A percentile compares a stretch with the other conserved stretches of the same genome.
Conservation (phyloP, 2,797 vertebrate species). For the Discoglossus pictus region DNA sequence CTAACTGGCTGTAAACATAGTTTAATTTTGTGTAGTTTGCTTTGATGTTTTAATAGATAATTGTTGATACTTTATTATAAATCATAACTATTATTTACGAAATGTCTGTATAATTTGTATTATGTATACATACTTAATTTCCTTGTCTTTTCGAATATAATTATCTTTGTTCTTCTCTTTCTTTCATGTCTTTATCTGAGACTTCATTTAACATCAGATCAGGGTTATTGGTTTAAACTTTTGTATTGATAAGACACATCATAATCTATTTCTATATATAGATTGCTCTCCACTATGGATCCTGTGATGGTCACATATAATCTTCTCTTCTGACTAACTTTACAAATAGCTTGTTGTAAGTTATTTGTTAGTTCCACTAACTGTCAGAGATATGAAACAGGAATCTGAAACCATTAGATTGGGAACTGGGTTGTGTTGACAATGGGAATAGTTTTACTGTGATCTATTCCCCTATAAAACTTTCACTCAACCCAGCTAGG, state of each 20-base stretch:
- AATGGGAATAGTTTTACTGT: neutral
- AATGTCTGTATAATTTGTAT: too few species aligned
- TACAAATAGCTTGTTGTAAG: constrained; percentile 17
- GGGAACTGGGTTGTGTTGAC: neutral
- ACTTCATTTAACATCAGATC: too few species aligned
- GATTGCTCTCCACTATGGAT: constrained; percentile 2
- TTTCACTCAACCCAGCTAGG: neutral
- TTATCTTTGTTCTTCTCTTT: too few species aligned
- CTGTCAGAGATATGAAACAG: neutral
- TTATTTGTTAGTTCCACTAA: constrained; percentile 7
- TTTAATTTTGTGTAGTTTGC: too few species aligned
- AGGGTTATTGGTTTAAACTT: constrained; percentile 5
- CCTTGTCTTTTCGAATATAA: too few species aligned
- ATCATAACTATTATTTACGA: too few species aligned
- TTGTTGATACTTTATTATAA: too few species aligned
- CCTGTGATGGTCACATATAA: constrained; percentile 9
- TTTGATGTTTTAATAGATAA: too few species aligned
- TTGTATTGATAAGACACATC: constrained; percentile 3
- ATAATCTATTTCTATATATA: constrained; percentile 18
- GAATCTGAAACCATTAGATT: neutral
- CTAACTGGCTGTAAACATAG: too few species aligned
- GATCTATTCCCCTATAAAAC: constrained; percentile 11
- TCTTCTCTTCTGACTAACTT: constrained; percentile 1
- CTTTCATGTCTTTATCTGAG: too few species aligned
- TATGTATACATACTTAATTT: too few species aligned